Evolutionary conservation across 2,797 vertebrate genomes (phyloP).

Genomic region (Ceryle rudis): DNA sequence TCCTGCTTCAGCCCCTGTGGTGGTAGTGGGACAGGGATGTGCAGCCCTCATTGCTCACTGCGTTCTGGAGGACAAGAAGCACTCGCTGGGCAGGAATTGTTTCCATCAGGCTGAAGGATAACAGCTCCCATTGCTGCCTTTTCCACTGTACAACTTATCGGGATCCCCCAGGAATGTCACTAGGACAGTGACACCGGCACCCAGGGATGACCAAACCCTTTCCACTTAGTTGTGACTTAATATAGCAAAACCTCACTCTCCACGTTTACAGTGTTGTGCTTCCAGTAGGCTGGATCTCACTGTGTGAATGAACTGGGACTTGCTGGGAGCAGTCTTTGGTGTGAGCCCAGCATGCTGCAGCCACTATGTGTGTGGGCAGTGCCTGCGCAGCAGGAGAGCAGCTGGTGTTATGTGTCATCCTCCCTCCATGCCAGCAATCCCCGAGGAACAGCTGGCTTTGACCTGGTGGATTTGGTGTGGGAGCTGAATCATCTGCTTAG

Average conservation of each 20-base stretch:
- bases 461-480: neutral
- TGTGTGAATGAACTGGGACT: rapidly evolving
- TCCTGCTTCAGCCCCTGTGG: neutral
- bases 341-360: neutral
- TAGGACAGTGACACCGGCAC: rapidly evolving
- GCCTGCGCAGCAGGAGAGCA: rapidly evolving
- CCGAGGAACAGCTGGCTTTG: neutral
- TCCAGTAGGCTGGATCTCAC: neutral
- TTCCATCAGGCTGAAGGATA: neutral
- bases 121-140: neutral
- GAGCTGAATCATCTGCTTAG: neutral
- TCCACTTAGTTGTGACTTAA: neutral
- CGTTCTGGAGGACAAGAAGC: neutral
- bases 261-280: neutral
- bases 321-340: neutral
- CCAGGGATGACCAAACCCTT: neutral
- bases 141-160: neutral
- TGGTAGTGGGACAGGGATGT: neutral
- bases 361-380: neutral
- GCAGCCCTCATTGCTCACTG: neutral
- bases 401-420: neutral
- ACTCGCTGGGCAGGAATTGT: neutral
- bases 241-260: neutral
- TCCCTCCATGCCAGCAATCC: rapidly evolving
- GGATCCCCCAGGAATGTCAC: rapidly evolving